These are phyloP conservation scores for Cyanoramphus novaezelandiae DNA, from an alignment of 2,113 vertebrate genomes.

Conservation along the genomic window DNA sequence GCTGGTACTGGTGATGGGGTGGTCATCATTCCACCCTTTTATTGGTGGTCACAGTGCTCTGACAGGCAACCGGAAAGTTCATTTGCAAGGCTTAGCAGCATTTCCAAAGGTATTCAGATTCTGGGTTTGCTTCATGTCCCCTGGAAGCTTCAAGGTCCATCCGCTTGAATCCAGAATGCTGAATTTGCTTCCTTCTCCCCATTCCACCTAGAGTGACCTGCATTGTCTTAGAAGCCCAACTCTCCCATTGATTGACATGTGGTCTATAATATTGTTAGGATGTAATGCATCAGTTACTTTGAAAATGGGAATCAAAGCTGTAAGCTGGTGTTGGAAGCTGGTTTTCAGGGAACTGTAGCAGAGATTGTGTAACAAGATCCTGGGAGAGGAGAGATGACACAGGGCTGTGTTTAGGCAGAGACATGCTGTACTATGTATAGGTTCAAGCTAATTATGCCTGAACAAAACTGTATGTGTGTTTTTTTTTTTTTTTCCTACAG, in stretches of 20 bases:
- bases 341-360: not conserved
- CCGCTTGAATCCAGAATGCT: not conserved
- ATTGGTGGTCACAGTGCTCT: not conserved
- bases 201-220: not conserved
- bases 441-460: not conserved
- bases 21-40: not conserved
- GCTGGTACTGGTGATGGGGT: not conserved
- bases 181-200: not conserved
- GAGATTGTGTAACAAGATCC: not conserved
- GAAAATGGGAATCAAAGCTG: not conserved
- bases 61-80: accelerated
- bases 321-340: not conserved
- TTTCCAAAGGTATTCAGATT: not conserved
- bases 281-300: not conserved
- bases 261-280: not conserved
- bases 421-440: not conserved
- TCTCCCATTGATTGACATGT: not conserved
- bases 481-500: not conserved
- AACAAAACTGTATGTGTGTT: not conserved
- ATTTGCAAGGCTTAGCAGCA: not conserved
- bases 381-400: not conserved
- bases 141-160: not conserved
- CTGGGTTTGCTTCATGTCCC: not conserved
- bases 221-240: not conserved
- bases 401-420: not conserved